Percentiles rank a stretch among this genome's conserved stretches.
Evolutionary conservation across 2,797 vertebrate genomes (phyloP).

Genomic region (Gymnothorax reevesii): DNA sequence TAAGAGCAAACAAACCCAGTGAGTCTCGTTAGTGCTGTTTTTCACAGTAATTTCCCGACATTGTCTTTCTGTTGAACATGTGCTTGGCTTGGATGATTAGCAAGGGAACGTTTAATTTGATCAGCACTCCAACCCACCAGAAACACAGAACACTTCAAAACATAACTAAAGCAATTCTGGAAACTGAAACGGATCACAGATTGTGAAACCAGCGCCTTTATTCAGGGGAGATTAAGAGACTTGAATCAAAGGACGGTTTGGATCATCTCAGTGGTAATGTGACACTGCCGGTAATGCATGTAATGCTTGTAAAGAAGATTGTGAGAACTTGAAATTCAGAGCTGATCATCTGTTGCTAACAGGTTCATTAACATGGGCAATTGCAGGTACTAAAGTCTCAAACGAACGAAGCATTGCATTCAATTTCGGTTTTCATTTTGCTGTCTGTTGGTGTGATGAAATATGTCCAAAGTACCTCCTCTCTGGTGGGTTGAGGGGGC

Average conservation of each 20-base stretch:
- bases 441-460: background rate
- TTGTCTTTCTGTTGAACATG: background rate
- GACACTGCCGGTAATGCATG: background rate
- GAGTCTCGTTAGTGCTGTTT: background rate
- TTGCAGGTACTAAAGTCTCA: background rate
- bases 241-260: background rate
- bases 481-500: slow-evolving; percentile 27
- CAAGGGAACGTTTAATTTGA: background rate
- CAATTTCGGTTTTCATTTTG: background rate
- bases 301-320: background rate
- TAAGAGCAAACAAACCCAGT: background rate
- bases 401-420: background rate
- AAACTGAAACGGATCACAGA: background rate
- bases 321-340: background rate
- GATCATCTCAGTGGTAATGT: background rate
- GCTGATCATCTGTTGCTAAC: background rate
- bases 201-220: background rate
- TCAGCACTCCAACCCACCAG: background rate
- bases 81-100: background rate
- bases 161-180: background rate
- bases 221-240: background rate
- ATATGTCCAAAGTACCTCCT: slow-evolving; percentile 8
- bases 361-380: background rate
- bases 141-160: background rate
- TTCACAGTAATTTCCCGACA: background rate